A percentile compares a stretch with the other conserved stretches of the same genome.
These are phyloP conservation scores for Caenorhabditis doughertyi DNA, from an alignment of 2,888 invertebrate genomes.

Conservation along the genomic window DNA sequence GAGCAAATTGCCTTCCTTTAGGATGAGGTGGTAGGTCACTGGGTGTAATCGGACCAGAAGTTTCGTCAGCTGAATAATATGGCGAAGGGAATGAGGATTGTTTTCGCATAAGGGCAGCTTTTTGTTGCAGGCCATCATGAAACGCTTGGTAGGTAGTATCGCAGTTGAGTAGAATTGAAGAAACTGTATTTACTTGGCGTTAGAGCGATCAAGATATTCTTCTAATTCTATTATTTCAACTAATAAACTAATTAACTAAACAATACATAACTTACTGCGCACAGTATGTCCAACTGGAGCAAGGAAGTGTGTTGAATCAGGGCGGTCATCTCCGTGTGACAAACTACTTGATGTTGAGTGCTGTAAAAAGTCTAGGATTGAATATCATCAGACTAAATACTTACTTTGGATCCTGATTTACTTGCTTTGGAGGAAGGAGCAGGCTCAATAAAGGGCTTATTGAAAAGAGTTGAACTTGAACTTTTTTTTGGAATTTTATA, in stretches of 20 bases:
- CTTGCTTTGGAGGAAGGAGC: not conserved
- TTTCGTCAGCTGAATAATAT: not conserved
- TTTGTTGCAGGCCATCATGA: not conserved
- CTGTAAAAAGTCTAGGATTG: too few species aligned
- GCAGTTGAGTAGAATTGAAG: constrained; percentile 11
- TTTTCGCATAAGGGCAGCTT: not conserved
- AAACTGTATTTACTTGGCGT: constrained; percentile 5
- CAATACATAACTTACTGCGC: constrained; percentile 12
- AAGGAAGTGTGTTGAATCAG: constrained; percentile 32
- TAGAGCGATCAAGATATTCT: too few species aligned
- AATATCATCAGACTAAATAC: too few species aligned
- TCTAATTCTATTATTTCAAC: not conserved
- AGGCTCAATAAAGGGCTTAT: not conserved
- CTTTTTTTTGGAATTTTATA: constrained; percentile 24
- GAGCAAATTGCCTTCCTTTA: constrained; percentile 8
- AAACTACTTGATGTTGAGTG: not conserved
- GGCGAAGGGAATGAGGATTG: not conserved
- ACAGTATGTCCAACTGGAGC: constrained; percentile 9
- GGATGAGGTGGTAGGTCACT: not conserved
- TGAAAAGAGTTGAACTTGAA: not conserved
- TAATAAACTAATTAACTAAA: not conserved
- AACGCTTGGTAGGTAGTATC: not conserved
- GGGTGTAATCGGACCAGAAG: not conserved
- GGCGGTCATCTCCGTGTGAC: constrained; percentile 11
- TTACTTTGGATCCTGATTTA: not conserved